Percentiles rank a stretch among this genome's conserved stretches.
Evolutionary conservation across 2,797 vertebrate genomes (phyloP).

Genomic region (Sebastes flavidus): DNA sequence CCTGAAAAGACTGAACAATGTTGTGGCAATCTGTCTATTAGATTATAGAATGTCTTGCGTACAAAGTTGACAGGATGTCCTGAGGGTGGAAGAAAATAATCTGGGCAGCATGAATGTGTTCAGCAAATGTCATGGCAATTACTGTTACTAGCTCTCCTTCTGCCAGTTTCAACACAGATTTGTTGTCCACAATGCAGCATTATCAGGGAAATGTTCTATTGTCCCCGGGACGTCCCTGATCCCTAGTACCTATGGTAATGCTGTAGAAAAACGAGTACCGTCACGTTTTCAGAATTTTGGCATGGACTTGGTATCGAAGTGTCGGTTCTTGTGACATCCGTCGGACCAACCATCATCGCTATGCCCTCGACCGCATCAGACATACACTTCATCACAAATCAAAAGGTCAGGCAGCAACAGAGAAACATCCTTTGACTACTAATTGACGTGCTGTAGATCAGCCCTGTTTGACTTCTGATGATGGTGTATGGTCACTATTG

Average conservation of each 20-base stretch:
- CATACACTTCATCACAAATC: conserved; percentile 41
- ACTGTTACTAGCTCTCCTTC: too few species aligned
- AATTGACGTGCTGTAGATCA: not conserved
- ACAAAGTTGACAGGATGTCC: not conserved
- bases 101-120: not conserved
- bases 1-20: not conserved
- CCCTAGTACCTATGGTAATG: too few species aligned
- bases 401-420: conserved; percentile 43
- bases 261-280: too few species aligned
- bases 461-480: not conserved
- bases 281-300: too few species aligned
- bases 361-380: not conserved
- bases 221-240: too few species aligned
- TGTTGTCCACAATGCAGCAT: too few species aligned
- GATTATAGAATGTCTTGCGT: not conserved
- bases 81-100: not conserved
- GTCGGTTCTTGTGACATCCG: too few species aligned
- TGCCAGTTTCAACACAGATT: too few species aligned
- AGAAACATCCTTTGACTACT: not conserved
- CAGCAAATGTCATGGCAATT: not conserved
- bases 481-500: too few species aligned
- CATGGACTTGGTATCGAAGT: too few species aligned
- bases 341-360: not conserved
- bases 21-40: not conserved
- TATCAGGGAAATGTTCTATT: too few species aligned